Percentiles rank a stretch among this genome's conserved stretches.
These are phyloP conservation scores for Aspidoscelis tigris DNA, from an alignment of 2,113 vertebrate genomes.

Conservation along the genomic window DNA sequence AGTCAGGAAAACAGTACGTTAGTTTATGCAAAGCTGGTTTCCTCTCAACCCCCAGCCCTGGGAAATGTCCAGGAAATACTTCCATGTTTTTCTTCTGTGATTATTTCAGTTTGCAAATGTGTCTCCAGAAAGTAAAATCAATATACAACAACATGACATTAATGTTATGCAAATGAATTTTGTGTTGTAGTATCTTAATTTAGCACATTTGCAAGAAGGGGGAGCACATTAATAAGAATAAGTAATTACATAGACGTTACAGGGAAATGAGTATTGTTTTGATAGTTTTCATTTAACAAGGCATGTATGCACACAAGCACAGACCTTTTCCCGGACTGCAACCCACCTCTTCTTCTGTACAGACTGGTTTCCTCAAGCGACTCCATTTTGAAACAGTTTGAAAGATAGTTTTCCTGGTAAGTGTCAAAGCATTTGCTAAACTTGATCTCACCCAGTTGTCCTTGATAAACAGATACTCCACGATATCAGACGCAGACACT, in stretches of 20 bases:
- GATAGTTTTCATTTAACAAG: neutral
- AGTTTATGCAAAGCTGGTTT: neutral
- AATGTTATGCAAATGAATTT: neutral
- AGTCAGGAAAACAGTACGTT: neutral
- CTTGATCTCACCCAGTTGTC: constrained; percentile 42
- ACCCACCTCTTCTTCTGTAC: neutral
- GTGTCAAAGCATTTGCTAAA: neutral
- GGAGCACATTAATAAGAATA: neutral
- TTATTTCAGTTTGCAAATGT: neutral
- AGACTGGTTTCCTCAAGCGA: neutral
- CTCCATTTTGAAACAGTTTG: constrained; percentile 17
- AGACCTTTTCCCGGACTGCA: neutral
- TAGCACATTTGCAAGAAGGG: neutral
- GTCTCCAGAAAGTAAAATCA: neutral
- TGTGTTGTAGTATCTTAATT: neutral
- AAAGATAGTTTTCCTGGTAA: neutral
- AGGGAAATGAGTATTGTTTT: neutral
- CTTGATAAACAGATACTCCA: constrained; percentile 82
- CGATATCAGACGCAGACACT: constrained; percentile 87
- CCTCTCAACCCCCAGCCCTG: no score
- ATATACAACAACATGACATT: neutral
- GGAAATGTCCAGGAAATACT: neutral
- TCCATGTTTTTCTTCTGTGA: neutral
- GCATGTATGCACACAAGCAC: neutral
- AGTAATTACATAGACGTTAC: neutral